Evolutionary conservation across 2,113 vertebrate genomes (phyloP), one percentile per base, ranked within the genome.

Genomic region (Rhynchopsitta pachyrhyncha): DNA sequence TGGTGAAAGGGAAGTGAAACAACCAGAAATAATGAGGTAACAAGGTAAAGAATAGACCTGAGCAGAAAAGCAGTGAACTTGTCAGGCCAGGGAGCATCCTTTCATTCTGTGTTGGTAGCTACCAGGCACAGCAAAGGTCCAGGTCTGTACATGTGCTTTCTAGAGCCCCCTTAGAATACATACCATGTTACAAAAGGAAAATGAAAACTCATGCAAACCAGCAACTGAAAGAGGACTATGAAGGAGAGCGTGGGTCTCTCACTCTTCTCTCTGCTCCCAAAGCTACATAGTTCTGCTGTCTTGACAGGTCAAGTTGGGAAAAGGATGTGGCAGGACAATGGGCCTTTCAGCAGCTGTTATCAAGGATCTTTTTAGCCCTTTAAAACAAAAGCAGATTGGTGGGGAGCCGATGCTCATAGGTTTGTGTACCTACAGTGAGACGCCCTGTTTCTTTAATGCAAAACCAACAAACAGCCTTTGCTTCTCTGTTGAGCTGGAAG

Each of bases 401-500:
- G 46, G 41, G 52, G 35, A 77, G 59, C 25, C 0, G 7, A 31
- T 39, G 37, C 62, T 92, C 4, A 0, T 24, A 93, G 78, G 80
- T 70, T 73, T 76, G 84, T 82, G 77, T 93, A 50, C 8, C 81
- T 94, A 93, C 94, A 81, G 15, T 73, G 74, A 41, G 66, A 87
- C 37, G 14, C 68, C 74, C 20, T 5, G 44, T 55, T 76, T 79
- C 59, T 94, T 94, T 70, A 74, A 49, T 16, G 66, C 35, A 74
- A 73, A 95, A 93, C 35, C 55, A 89, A 73, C 41, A 44, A 80
- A 57, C 29, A 62, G 35, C 59, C 57, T 91, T 91, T 42, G 55
- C 79, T 94, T 44, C 53, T 47, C 7, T 25, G 70, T 95, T 92
- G 82, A 95, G 63, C 63, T 92, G 93, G 78, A 95, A 82, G 53